Evolutionary conservation across 2,888 invertebrate genomes (phyloP).

Genomic region (Lottia gigantea): DNA sequence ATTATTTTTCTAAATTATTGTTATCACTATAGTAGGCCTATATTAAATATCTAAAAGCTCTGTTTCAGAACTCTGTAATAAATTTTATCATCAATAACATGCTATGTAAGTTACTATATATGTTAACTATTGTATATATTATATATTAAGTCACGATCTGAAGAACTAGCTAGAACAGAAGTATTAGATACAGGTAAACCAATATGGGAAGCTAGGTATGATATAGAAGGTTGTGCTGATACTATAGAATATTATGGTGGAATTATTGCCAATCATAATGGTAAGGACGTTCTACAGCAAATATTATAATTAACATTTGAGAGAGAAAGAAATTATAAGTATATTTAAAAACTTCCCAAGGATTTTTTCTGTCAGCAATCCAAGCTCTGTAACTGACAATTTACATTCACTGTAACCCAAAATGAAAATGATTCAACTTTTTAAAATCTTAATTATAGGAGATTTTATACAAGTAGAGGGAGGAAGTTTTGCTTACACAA

Average conservation of each 20-base stretch:
- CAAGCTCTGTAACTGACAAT: no score
- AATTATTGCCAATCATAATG: conserved; percentile 67
- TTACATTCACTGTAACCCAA: no score
- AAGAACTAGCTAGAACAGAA: conserved; percentile 61
- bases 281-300: conserved; percentile 42
- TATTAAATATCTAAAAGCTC: no score
- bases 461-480: conserved; percentile 68
- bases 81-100: no score
- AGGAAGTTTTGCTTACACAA: conserved; percentile 71
- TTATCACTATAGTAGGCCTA: no score
- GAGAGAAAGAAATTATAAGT: no score
- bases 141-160: conserved; percentile 35
- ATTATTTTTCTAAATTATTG: no score
- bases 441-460: conserved; percentile 58
- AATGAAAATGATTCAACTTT: background rate
- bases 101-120: no score
- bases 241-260: conserved; percentile 72
- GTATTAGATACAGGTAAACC: conserved; percentile 73
- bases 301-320: background rate
- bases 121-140: no score
- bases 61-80: no score
- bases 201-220: conserved; percentile 72
- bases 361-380: no score
- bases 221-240: conserved; percentile 72
- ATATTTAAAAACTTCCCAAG: no score